phyloP scores from a whole-genome alignment of 2,113 vertebrate genomes.

The Gnathochromis pfefferi region DNA sequence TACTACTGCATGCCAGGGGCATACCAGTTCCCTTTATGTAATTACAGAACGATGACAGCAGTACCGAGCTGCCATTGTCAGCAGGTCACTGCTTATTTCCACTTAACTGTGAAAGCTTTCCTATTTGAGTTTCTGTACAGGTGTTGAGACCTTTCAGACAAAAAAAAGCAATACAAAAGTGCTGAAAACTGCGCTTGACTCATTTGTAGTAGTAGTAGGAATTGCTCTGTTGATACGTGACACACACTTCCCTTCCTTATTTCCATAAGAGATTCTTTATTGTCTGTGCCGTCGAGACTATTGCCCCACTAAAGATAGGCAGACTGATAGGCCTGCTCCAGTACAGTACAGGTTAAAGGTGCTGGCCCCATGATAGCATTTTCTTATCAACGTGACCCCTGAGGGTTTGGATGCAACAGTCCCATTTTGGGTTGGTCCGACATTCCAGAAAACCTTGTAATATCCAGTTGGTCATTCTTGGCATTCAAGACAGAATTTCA shows the following conservation, averaged over 20 bases:
- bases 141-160: constrained; percentile 27
- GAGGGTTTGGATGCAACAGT: constrained; percentile 11
- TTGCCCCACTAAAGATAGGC: constrained; percentile 62
- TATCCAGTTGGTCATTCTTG: background rate
- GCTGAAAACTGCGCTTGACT: background rate
- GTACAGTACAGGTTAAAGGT: constrained; percentile 33
- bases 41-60: constrained; percentile 38
- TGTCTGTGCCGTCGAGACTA: constrained; percentile 36
- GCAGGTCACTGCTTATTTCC: constrained; percentile 16
- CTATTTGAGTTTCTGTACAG: constrained; percentile 13
- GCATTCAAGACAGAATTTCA: background rate
- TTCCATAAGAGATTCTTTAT: constrained; percentile 11
- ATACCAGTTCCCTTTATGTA: constrained; percentile 40
- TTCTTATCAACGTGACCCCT: constrained; percentile 39
- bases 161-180: background rate
- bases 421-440: constrained; percentile 1
- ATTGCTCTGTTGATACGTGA: background rate
- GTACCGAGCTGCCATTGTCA: constrained; percentile 26
- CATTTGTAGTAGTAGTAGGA: background rate
- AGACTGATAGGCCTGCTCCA: constrained; percentile 32
- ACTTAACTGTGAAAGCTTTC: constrained; percentile 37
- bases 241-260: background rate
- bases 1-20: background rate
- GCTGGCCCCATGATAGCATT: background rate
- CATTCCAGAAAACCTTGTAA: constrained; percentile 20